Base-by-base conservation (phyloP, 2,888 invertebrate genomes). In the Laothoe populi region DNA sequence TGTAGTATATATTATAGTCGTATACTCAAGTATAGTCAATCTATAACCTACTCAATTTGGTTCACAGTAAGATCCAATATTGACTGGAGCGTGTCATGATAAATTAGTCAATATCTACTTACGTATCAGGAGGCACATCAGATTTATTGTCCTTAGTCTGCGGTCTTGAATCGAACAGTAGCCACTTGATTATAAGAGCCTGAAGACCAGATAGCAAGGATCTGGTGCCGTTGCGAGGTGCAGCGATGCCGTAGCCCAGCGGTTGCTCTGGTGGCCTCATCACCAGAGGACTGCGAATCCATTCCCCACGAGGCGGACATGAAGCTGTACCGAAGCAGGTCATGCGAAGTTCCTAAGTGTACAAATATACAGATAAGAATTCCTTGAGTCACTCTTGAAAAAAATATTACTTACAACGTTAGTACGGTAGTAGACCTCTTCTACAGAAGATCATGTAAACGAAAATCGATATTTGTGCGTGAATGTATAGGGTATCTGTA, bases 251-350 rank as follows among this genome's bases (percentile, higher is more conserved):
- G 72, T 95, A 96, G 0, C 94, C 92, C n/a, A 95, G 79, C 1
- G 89, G 88, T 65, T 94, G 94, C 48, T 93, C 93, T 0, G 94
- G 89, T 0, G 95, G 90, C 42, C 95, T 92, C 83, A 95, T 94
- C 19, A 93, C 84, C n/a, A 96, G 87, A 0, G 95, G 94, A 0
- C 96, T 95, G 57, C 95, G 91, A 21, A 95, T 87, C 96, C 96
- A 96, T 82, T 96, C 96, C 0, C 94, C 94, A 16, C 95, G 91
- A n/a, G 96, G 95, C 1, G 96, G 95, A 63, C 95, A 95, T 0
- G 95, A 94, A 0, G 95, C 93, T 0, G 95, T 94, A 1, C 95
- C 96, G 74, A 96, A 96, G 5, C 95, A 93, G 40, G 94, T 83
- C 57, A 94, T 85, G 1, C 96, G 93, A 3, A 96, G 84, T 44